A percentile compares a stretch with the other conserved stretches of the same genome.
These are phyloP conservation scores for Petrocephalus sullivani DNA, from an alignment of 2,797 vertebrate genomes.

Conservation along the genomic window DNA sequence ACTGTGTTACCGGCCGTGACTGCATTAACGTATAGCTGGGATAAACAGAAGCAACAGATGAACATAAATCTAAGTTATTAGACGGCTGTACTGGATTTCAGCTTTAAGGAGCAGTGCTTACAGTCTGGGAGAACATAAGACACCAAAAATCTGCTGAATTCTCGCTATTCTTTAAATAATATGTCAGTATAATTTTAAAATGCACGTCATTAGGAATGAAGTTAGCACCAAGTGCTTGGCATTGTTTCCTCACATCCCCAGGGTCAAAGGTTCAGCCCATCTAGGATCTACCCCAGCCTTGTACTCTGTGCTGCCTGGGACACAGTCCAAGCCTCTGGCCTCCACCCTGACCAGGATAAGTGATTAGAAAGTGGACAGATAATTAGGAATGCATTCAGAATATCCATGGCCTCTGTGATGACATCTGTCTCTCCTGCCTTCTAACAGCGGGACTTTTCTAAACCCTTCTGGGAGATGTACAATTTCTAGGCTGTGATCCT, in stretches of 20 bases:
- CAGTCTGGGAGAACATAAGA: background rate
- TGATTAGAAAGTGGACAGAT: background rate
- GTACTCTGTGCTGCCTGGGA: background rate
- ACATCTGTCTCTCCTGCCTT: background rate
- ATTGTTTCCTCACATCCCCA: background rate
- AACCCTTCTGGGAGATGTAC: background rate
- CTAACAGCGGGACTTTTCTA: slow-evolving; percentile 2
- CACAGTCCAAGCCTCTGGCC: background rate
- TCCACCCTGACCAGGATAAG: background rate
- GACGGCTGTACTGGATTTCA: background rate
- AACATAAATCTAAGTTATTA: background rate
- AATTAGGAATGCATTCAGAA: background rate
- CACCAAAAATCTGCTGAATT: background rate
- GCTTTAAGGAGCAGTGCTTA: background rate
- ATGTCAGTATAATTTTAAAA: background rate
- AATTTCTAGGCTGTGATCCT: background rate
- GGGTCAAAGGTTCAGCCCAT: background rate
- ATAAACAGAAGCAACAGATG: background rate
- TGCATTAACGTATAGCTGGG: background rate
- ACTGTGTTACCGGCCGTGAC: background rate
- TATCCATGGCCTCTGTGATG: background rate
- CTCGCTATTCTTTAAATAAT: background rate
- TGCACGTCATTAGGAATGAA: background rate
- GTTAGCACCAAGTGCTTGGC: background rate
- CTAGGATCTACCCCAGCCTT: background rate